phyloP scores from a whole-genome alignment of 2,888 invertebrate genomes.

The Reticulitermes lucifugus region DNA sequence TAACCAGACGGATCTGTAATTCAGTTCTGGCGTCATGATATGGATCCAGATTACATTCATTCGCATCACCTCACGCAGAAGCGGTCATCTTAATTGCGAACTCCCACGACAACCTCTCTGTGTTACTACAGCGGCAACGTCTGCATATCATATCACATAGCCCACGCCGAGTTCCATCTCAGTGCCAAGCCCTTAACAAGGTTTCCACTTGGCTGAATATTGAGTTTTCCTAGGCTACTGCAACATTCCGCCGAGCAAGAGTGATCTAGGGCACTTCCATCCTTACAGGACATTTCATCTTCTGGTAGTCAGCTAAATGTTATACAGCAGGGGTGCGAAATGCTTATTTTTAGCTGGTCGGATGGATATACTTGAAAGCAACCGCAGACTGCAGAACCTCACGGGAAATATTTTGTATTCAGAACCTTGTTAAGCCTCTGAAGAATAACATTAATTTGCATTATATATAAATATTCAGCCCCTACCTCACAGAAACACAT shows the following conservation, averaged over 20 bases:
- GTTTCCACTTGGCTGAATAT: slow-evolving; percentile 66
- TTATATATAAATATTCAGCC: no score
- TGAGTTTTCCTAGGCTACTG: slow-evolving; percentile 60
- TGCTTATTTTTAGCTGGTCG: no score
- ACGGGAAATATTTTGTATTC: no score
- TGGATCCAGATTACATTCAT: slow-evolving; percentile 6
- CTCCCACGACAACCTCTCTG: slow-evolving; percentile 29
- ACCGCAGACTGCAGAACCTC: no score
- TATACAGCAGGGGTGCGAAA: no score
- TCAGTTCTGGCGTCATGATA: neutral
- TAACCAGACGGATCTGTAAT: neutral
- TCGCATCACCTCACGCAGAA: slow-evolving; percentile 52
- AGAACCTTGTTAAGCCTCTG: no score
- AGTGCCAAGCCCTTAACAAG: slow-evolving; percentile 61
- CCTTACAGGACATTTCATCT: no score
- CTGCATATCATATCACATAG: slow-evolving; percentile 49
- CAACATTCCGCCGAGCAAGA: neutral
- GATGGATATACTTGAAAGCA: no score
- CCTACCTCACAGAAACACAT: no score
- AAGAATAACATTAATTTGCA: no score
- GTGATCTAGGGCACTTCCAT: slow-evolving; percentile 20
- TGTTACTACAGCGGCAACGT: slow-evolving; percentile 14
- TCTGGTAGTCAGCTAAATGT: no score
- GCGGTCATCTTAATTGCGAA: slow-evolving; percentile 54
- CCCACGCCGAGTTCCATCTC: slow-evolving; percentile 26